Conservation (phyloP, 2,113 vertebrate genomes). For the Gnathonemus echidnorhynchus region DNA sequence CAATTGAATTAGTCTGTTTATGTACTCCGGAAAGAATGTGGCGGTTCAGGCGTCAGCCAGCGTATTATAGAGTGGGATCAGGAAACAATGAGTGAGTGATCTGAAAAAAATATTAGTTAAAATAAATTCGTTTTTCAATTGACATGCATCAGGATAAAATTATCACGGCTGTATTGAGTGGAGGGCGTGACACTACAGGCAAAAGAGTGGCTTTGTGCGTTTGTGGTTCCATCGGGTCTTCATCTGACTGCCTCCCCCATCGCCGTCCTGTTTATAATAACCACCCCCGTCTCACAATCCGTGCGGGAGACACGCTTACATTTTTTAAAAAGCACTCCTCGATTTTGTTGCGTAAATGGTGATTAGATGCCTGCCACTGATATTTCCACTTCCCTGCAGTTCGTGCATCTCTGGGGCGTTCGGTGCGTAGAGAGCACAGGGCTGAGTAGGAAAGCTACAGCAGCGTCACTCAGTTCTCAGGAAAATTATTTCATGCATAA, state of each 20-base stretch:
- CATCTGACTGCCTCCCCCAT: not conserved
- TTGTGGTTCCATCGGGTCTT: not conserved
- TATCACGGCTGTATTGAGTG: not conserved
- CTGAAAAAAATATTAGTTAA: not conserved
- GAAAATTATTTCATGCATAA: not conserved
- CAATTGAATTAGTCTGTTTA: not conserved
- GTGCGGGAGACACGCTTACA: not conserved
- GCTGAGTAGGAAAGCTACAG: not conserved
- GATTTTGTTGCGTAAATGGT: not conserved
- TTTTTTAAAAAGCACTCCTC: not conserved
- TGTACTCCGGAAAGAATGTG: not conserved
- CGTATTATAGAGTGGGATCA: not conserved
- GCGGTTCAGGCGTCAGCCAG: not conserved
- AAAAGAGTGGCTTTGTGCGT: not conserved
- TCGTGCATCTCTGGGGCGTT: not conserved
- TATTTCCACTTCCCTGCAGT: not conserved
- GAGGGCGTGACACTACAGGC: not conserved
- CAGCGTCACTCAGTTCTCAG: not conserved
- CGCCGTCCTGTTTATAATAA: not conserved
- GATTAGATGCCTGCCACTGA: not conserved
- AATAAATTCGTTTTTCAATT: not conserved
- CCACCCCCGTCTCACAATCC: not conserved
- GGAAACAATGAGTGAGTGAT: not conserved
- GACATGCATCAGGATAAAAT: not conserved
- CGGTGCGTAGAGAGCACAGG: not conserved